Evolutionary conservation across 2,113 vertebrate genomes (phyloP).

Genomic region (Smithornis capensis): DNA sequence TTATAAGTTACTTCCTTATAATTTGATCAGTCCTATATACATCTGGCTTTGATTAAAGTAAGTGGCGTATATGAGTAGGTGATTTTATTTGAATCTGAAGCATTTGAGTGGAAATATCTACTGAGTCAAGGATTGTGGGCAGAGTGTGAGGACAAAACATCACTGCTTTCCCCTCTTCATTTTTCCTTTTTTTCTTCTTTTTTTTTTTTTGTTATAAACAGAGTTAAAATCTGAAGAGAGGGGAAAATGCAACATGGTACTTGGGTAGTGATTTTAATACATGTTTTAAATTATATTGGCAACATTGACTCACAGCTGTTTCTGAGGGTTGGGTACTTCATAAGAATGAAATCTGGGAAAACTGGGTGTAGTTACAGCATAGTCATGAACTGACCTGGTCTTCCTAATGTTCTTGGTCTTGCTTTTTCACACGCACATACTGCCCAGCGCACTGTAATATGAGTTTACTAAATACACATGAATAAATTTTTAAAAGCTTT

Average conservation of each 20-base stretch:
- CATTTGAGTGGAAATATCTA: background rate
- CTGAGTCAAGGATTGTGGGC: background rate
- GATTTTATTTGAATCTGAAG: background rate
- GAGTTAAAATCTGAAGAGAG: background rate
- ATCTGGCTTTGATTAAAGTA: conserved; percentile 45
- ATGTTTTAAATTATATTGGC: background rate
- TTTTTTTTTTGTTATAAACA: background rate
- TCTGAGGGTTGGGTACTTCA: background rate
- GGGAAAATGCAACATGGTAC: background rate
- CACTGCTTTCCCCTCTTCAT: background rate
- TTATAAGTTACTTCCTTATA: conserved; percentile 45
- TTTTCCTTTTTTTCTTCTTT: background rate
- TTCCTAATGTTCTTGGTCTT: background rate
- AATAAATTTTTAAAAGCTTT: background rate
- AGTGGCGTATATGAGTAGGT: background rate
- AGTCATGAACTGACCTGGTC: background rate
- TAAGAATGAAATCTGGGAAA: background rate
- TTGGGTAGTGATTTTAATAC: background rate
- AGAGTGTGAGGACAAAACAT: background rate
- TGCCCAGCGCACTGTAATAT: background rate
- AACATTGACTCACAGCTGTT: fast-evolving
- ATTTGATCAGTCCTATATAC: conserved; percentile 17
- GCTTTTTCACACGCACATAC: background rate
- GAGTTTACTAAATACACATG: background rate
- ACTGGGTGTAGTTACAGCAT: background rate